Evolutionary conservation across 1,140 invertebrate species (phyloP), one percentile per base, ranked within the genome.

Genomic region (Cherax destructor): DNA sequence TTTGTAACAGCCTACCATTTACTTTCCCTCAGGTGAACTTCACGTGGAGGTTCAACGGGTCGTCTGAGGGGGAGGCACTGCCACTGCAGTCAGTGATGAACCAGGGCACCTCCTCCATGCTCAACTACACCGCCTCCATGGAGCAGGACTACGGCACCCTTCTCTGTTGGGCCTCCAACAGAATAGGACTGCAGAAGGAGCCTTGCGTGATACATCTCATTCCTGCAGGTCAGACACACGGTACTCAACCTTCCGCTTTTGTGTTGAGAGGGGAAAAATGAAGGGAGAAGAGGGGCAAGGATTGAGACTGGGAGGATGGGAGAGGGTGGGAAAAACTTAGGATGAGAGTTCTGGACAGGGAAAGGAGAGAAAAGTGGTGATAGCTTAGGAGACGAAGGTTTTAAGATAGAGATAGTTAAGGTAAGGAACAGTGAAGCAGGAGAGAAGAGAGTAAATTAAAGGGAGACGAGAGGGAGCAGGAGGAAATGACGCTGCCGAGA

Each of bases 31-130:
- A 93, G 86, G 86, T 87, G 7, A 95, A 94, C 89, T 97, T 97
- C 94, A 95, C 95, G 72, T 97, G 97, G 97, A 97, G 96, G 94
- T 97, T 97, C 94, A 97, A 97, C 93, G 96, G 95, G 81, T 94
- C 96, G 30, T 95, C 95, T 91, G 96, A 97, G 86, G 95, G 95
- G 3, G 95, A 89, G 69, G 81, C 89, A 3, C 72, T 92, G 30
- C 88, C 91, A 69, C 77, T 93, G 59, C 93, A 93, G 83, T 93
- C 93, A 83, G 92, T 86, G 92, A 93, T 93, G 87, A 93, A 93
- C 18, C 92, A 94, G 85, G 88, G 92, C 47, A 94, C 94, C 86
- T 92, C 93, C 41, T 91, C 93, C 77, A 91, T 87, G 86, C 76
- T 87, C 24, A 87, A 87, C 86, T 87, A 87, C 86, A 87, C 86